A percentile compares a stretch with the other conserved stretches of the same genome.
Evolutionary conservation across 2,888 invertebrate genomes (phyloP).

Genomic region (Tachina grossa): DNA sequence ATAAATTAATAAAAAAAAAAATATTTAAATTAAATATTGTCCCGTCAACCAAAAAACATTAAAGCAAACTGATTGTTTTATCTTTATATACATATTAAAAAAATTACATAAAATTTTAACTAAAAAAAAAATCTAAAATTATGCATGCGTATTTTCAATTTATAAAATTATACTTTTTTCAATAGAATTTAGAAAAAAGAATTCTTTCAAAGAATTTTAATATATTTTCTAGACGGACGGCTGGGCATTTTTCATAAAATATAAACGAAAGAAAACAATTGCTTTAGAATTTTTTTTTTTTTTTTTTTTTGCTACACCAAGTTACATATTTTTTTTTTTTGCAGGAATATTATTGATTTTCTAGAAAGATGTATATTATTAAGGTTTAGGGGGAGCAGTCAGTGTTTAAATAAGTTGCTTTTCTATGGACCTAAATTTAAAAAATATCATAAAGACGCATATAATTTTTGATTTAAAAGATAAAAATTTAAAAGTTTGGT

Average conservation of each 20-base stretch:
- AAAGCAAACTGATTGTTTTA: slow-evolving; percentile 70
- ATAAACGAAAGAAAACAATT: slow-evolving; percentile 53
- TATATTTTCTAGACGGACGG: slow-evolving; percentile 49
- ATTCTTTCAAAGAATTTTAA: slow-evolving; percentile 50
- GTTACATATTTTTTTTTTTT: slow-evolving; percentile 10
- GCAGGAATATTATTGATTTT: slow-evolving; percentile 8
- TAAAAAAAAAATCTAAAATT: slow-evolving; percentile 71
- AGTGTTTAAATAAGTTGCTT: neutral
- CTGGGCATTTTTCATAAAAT: slow-evolving; percentile 18
- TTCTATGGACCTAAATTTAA: neutral
- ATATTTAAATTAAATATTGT: slow-evolving; percentile 75
- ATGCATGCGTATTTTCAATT: slow-evolving; percentile 79
- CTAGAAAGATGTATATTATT: neutral
- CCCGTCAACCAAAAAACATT: slow-evolving; percentile 83
- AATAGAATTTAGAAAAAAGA: slow-evolving; percentile 34
- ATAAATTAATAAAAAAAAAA: slow-evolving; percentile 70
- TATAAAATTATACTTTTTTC: slow-evolving; percentile 47
- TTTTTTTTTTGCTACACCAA: slow-evolving; percentile 39
- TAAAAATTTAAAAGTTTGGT: no score
- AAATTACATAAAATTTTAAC: slow-evolving; percentile 74
- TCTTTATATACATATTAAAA: slow-evolving; percentile 62
- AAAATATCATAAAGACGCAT: neutral
- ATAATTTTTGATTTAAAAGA: no score
- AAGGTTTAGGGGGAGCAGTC: neutral
- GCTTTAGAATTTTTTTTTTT: slow-evolving; percentile 42